Conservation (phyloP, 2,888 invertebrate species). For the Rhodophaea formosa region DNA sequence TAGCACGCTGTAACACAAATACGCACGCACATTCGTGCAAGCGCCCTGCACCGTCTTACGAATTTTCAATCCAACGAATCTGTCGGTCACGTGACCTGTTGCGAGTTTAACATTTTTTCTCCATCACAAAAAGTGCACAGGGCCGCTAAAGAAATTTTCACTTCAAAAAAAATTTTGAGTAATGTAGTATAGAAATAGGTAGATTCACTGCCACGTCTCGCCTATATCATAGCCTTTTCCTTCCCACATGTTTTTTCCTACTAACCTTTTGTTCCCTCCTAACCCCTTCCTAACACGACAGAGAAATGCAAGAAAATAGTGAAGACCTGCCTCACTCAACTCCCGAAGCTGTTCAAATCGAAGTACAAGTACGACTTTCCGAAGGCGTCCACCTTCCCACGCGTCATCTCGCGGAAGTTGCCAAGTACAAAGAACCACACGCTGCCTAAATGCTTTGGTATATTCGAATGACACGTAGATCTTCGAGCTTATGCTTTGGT, state of each 20-base stretch:
- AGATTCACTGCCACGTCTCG: too few species aligned
- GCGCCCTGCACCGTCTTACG: too few species aligned
- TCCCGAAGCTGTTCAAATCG: constrained; percentile 69
- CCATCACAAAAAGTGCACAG: too few species aligned
- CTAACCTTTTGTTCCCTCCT: not conserved
- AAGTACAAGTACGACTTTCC: constrained; percentile 61
- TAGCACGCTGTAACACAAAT: too few species aligned
- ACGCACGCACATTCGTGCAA: too few species aligned
- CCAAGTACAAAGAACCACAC: constrained; percentile 71
- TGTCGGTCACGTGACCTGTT: too few species aligned
- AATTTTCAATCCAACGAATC: too few species aligned
- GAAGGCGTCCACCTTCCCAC: constrained; percentile 70
- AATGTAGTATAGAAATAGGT: too few species aligned
- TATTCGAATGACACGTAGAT: constrained; percentile 3
- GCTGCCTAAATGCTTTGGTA: constrained; percentile 73
- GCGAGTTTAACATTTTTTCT: too few species aligned
- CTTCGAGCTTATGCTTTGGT: not conserved
- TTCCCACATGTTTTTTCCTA: not conserved
- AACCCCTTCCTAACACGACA: constrained; percentile 5
- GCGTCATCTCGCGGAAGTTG: constrained; percentile 53
- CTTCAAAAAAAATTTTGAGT: too few species aligned
- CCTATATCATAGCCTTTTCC: not conserved
- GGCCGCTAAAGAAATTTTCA: too few species aligned
- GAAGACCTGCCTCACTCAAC: constrained; percentile 67
- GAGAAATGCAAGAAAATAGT: constrained; percentile 58